phyloP scores from a whole-genome alignment of 2,888 invertebrate species.

The Melieria crassipennis region DNA sequence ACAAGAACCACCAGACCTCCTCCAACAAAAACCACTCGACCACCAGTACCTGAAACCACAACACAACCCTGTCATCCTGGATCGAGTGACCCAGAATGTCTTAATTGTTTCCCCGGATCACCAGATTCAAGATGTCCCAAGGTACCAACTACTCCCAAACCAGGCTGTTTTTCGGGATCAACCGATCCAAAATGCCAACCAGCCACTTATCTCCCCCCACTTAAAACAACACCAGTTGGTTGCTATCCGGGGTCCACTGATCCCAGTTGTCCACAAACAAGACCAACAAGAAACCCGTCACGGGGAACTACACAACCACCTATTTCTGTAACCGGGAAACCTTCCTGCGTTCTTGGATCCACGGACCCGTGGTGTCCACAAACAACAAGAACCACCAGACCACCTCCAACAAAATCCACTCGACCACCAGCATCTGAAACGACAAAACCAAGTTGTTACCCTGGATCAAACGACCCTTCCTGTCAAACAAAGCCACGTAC shows the following conservation, averaged over 20 bases:
- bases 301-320: not conserved
- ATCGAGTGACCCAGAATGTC: slow-evolving; percentile 43
- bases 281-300: slow-evolving; percentile 37
- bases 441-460: too few species aligned
- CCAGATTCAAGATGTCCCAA: slow-evolving; percentile 47
- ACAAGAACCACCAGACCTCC: too few species aligned
- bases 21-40: too few species aligned
- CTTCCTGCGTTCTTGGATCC: slow-evolving; percentile 54
- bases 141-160: slow-evolving; percentile 48
- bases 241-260: slow-evolving; percentile 55
- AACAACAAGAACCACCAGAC: too few species aligned
- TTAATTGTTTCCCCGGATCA: slow-evolving; percentile 54
- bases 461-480: too few species aligned
- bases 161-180: slow-evolving; percentile 60
- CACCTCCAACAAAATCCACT: too few species aligned
- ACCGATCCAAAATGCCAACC: slow-evolving; percentile 37
- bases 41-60: too few species aligned
- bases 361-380: too few species aligned
- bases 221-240: slow-evolving; percentile 37
- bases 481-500: too few species aligned
- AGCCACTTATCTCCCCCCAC: too few species aligned
- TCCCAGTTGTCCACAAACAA: slow-evolving; percentile 50
- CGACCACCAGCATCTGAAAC: too few species aligned
- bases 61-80: slow-evolving; percentile 54
- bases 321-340: too few species aligned